phyloP scores from a whole-genome alignment of 92 coral and sea anemone species.

The Nematostella vectensis region DNA sequence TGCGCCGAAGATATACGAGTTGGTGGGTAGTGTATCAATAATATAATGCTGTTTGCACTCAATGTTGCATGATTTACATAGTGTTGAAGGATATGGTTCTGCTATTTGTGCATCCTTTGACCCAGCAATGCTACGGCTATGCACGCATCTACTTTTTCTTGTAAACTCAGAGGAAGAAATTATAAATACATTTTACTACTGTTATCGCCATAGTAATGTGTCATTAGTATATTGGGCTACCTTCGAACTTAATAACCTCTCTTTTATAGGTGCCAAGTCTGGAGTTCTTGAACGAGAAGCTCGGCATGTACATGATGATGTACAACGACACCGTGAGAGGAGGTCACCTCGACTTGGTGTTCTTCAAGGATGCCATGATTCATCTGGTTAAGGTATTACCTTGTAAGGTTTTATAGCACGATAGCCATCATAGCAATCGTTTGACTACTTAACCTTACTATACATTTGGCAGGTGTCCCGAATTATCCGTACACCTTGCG shows the following conservation, averaged over 20 bases:
- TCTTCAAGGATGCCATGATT: conserved; percentile 84
- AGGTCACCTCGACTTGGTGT: conserved; percentile 70
- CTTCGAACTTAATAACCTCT: too few relatives aligned
- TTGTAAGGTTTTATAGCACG: not conserved
- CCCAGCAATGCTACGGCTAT: not conserved
- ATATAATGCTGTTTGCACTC: not conserved
- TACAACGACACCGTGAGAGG: conserved; percentile 85
- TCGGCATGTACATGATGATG: conserved; percentile 63
- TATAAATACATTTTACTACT: too few relatives aligned
- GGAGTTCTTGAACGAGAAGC: conserved; percentile 68
- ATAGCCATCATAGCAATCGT: not conserved
- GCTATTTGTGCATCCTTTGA: not conserved
- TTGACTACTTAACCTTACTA: too few relatives aligned
- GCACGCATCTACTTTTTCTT: too few relatives aligned
- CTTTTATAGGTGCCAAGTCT: conserved; percentile 71
- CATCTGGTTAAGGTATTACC: conserved; percentile 62
- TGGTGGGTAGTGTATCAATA: conserved; percentile 45
- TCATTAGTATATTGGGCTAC: too few relatives aligned
- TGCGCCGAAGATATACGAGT: conserved; percentile 80
- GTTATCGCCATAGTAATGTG: too few relatives aligned
- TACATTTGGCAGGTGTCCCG: conserved; percentile 56
- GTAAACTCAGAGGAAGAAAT: too few relatives aligned
- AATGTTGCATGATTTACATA: not conserved
- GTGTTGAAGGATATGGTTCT: not conserved
- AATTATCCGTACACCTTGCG: conserved; percentile 76